Percentiles rank a stretch among this genome's conserved stretches.
phyloP scores from a whole-genome alignment of 2,797 vertebrate species.

The Lepilemur ruficaudatus region DNA sequence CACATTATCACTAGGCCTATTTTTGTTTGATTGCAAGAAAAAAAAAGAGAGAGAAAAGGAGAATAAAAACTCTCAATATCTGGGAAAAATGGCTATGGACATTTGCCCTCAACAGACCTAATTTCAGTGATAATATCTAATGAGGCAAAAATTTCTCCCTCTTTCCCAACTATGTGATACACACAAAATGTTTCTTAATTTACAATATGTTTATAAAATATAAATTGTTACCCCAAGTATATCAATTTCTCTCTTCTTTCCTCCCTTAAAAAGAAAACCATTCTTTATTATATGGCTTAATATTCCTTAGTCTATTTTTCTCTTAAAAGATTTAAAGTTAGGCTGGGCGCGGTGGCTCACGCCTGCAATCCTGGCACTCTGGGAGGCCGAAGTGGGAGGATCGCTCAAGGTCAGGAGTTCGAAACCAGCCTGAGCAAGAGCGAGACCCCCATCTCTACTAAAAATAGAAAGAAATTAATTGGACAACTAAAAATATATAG shows the following conservation, averaged over 20 bases:
- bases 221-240: background rate
- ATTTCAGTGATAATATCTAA: background rate
- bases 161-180: background rate
- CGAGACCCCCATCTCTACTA: no score
- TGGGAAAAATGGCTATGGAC: background rate
- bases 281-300: background rate
- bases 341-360: no score
- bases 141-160: background rate
- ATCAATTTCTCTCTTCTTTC: background rate
- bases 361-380: no score
- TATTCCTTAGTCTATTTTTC: background rate
- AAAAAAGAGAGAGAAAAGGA: background rate
- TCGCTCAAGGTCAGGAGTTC: no score
- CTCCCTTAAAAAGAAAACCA: background rate
- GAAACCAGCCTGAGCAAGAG: no score
- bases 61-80: background rate
- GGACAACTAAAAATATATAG: no score
- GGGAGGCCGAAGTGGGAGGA: no score
- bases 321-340: slow-evolving; percentile 7
- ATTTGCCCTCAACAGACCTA: background rate
- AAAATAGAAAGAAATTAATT: no score
- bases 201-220: background rate
- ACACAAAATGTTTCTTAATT: background rate
- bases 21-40: background rate
- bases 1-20: background rate